Evolutionary conservation across 1,140 invertebrate species (phyloP), one percentile per base, ranked within the genome.

Genomic region (Linepithema humile): DNA sequence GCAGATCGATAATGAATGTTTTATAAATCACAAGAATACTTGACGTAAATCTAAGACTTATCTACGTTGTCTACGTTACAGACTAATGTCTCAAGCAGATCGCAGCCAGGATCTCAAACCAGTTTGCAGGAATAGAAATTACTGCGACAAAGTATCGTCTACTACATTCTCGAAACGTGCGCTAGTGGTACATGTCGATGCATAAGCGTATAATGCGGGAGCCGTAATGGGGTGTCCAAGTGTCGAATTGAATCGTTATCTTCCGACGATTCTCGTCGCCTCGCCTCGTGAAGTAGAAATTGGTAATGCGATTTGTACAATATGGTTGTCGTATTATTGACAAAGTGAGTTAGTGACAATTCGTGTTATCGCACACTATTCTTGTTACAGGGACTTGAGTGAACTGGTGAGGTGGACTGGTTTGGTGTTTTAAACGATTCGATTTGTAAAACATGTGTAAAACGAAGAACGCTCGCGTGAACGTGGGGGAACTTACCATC

Each of bases 401-500:
- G 35, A 55, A 64, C 23, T 20, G 29, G 26, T 40, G 35, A 26
- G n/a, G 23, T 75, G 64, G 62, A 85, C 9, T 67, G 69, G 12
- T 80, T 80, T 70, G 75, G n/a, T 15, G n/a, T 1, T 87, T 55
- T 7, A n/a, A n/a, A n/a, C n/a, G n/a, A 60, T 80, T 23, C 69
- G 10, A 45, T 57, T 65, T 3, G 17, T 45, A 85, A 17, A 9
- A 10, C 62, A 48, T 40, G 29, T 26, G 35, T 55, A 60, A 85
- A 74, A 82, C 29, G 70, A 15, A 38, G 43, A 64, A n/a, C n/a
- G 15, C 64, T 20, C 26, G 69, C 26, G 23, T 55, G 38, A 78
- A 53, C 17, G 17, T 55, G n/a, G 83, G 90, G 26, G 83, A 89
- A 94, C 94, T 94, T 91, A 94, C 94, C 94, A 94, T 85, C 75